Percentiles rank a stretch among this genome's conserved stretches.
These are phyloP conservation scores for Vollenhovia emeryi DNA, from an alignment of 1,140 invertebrate species.

Conservation along the genomic window DNA sequence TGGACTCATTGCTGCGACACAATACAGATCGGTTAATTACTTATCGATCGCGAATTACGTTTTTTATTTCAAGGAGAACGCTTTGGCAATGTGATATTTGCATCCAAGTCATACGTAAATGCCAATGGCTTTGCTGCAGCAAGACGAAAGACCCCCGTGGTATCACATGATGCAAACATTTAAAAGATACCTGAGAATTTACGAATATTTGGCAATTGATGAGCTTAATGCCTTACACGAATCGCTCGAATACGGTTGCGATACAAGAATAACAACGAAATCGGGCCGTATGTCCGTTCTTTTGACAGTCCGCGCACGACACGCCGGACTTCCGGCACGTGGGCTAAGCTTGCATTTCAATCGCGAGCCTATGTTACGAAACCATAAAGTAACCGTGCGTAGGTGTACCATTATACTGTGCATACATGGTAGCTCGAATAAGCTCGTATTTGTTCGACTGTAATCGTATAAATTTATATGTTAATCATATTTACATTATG, in stretches of 20 bases:
- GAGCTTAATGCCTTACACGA: background rate
- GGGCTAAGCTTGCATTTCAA: conserved; percentile 71
- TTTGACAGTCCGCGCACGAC: conserved; percentile 65
- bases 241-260: conserved; percentile 35
- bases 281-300: conserved; percentile 60
- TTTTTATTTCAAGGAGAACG: background rate
- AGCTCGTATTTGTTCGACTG: background rate
- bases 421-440: conserved; percentile 26
- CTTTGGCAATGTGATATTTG: background rate
- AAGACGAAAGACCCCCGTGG: background rate
- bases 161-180: background rate
- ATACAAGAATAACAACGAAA: conserved; percentile 68
- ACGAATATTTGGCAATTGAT: background rate
- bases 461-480: background rate
- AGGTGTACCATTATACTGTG: conserved; percentile 20
- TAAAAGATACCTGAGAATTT: background rate
- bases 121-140: background rate
- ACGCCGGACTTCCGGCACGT: conserved; percentile 71
- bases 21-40: conserved; percentile 14
- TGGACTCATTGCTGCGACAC: conserved; percentile 86
- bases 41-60: too few relatives aligned
- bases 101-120: background rate
- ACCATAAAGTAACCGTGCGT: conserved; percentile 55
- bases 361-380: conserved; percentile 58
- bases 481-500: background rate